Percentiles rank a stretch among this genome's conserved stretches.
phyloP scores from a whole-genome alignment of 1,140 invertebrate genomes.

The Bacillus rossius region DNA sequence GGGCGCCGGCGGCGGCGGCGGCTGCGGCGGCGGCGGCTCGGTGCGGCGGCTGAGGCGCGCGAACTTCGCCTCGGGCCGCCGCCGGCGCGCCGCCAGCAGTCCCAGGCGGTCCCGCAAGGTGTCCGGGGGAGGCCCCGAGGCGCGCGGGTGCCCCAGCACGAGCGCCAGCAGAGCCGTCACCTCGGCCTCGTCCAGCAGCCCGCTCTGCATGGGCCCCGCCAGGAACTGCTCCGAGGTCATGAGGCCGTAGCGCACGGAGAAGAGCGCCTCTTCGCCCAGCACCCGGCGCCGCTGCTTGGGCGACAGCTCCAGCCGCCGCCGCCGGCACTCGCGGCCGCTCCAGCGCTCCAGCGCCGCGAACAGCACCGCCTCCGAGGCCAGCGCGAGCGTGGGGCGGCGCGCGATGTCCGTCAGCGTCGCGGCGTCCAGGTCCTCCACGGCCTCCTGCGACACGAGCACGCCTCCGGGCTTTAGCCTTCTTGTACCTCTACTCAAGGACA shows the following conservation, averaged over 20 bases:
- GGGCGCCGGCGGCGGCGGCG: slow-evolving; percentile 17
- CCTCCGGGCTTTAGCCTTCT: no score
- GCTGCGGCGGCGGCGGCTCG: slow-evolving; percentile 18
- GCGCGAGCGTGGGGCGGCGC: slow-evolving; percentile 51
- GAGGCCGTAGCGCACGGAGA: slow-evolving; percentile 56
- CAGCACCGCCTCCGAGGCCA: slow-evolving; percentile 49
- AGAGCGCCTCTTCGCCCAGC: slow-evolving; percentile 54
- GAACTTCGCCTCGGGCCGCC: slow-evolving; percentile 28
- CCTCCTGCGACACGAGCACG: slow-evolving; percentile 56
- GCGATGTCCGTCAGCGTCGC: slow-evolving; percentile 54
- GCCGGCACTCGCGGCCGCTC: slow-evolving; percentile 59
- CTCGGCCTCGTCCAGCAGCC: slow-evolving; percentile 39
- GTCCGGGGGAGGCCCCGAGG: slow-evolving; percentile 3
- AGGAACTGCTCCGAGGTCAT: slow-evolving; percentile 56
- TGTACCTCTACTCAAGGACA: no score
- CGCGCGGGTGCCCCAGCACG: slow-evolving; percentile 12
- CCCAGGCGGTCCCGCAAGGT: slow-evolving; percentile 40
- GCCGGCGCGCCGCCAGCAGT: slow-evolving; percentile 37
- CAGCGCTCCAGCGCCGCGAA: slow-evolving; percentile 57
- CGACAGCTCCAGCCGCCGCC: slow-evolving; percentile 54
- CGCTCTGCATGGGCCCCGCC: slow-evolving; percentile 40
- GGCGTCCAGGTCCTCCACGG: slow-evolving; percentile 56
- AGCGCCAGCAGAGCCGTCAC: slow-evolving; percentile 26
- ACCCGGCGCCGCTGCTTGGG: slow-evolving; percentile 53
- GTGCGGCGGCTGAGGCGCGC: slow-evolving; percentile 21